A percentile compares a stretch with the other conserved stretches of the same genome.
phyloP scores from a whole-genome alignment of 2,888 invertebrate species.

The Tortrix viridana region DNA sequence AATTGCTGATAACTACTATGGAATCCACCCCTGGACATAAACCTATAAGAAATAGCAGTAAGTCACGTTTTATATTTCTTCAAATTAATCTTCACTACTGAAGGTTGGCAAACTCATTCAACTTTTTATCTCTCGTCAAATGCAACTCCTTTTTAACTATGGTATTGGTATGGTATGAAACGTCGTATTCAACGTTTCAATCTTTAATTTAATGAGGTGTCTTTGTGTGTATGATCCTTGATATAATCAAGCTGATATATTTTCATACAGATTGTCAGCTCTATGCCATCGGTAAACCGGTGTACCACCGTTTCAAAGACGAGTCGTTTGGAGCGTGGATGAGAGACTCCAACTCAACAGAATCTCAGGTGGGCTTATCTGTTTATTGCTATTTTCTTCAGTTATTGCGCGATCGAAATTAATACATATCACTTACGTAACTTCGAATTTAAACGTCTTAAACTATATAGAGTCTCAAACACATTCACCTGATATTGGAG shows the following conservation, averaged over 20 bases:
- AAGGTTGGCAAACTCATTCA: too few species aligned
- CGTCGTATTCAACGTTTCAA: too few species aligned
- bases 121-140: neutral
- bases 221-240: too few species aligned
- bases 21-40: constrained; percentile 83
- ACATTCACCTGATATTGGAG: too few species aligned
- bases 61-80: constrained; percentile 40
- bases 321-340: constrained; percentile 94
- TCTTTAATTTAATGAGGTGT: neutral
- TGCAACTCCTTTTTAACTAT: neutral
- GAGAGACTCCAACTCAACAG: constrained; percentile 87
- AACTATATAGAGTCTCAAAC: too few species aligned
- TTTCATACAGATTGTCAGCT: constrained; percentile 93
- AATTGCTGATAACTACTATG: constrained; percentile 71
- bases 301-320: constrained; percentile 92
- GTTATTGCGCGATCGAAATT: too few species aligned
- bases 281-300: constrained; percentile 96
- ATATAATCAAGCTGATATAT: too few species aligned
- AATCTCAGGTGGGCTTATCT: constrained; percentile 65
- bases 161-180: too few species aligned
- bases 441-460: too few species aligned
- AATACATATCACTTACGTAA: too few species aligned
- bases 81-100: too few species aligned
- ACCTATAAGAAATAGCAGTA: constrained; percentile 71
- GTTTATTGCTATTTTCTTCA: too few species aligned